phyloP scores from a whole-genome alignment of 2,797 vertebrate genomes.

The Ceryle rudis region DNA sequence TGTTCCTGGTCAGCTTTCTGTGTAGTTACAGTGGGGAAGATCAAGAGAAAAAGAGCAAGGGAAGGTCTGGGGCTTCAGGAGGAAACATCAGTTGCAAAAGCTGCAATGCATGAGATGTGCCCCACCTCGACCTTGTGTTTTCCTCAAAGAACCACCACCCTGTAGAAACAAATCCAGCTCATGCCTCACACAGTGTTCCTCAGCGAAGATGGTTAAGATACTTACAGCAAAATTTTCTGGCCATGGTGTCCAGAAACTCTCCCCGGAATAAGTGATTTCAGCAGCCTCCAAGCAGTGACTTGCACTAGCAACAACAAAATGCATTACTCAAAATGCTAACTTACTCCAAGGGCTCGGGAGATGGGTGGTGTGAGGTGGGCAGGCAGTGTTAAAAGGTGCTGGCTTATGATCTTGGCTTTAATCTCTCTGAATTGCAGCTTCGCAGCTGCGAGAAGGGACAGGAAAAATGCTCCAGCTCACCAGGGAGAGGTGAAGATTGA shows the following conservation, averaged over 20 bases:
- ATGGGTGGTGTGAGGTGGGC: not conserved
- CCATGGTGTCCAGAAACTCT: not conserved
- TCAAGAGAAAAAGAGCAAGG: not conserved
- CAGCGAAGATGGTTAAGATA: not conserved
- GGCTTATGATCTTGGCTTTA: not conserved
- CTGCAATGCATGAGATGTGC: not conserved
- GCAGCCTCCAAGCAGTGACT: accelerated
- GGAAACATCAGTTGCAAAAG: not conserved
- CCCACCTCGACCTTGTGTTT: not conserved
- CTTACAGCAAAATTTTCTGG: not conserved
- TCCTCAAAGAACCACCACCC: not conserved
- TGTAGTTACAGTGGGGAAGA: not conserved
- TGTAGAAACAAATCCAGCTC: not conserved
- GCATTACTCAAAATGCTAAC: not conserved
- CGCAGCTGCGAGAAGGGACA: not conserved
- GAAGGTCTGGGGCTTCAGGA: not conserved
- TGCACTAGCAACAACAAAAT: not conserved
- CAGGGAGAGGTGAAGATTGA: not conserved
- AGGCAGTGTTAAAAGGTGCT: not conserved
- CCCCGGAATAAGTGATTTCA: not conserved
- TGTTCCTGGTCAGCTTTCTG: not conserved
- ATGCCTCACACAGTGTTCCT: accelerated
- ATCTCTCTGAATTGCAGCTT: not conserved
- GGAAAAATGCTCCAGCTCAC: not conserved
- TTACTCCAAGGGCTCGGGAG: accelerated